Conservation (phyloP, 2,113 vertebrate genomes). For the Brachyistius frenatus region DNA sequence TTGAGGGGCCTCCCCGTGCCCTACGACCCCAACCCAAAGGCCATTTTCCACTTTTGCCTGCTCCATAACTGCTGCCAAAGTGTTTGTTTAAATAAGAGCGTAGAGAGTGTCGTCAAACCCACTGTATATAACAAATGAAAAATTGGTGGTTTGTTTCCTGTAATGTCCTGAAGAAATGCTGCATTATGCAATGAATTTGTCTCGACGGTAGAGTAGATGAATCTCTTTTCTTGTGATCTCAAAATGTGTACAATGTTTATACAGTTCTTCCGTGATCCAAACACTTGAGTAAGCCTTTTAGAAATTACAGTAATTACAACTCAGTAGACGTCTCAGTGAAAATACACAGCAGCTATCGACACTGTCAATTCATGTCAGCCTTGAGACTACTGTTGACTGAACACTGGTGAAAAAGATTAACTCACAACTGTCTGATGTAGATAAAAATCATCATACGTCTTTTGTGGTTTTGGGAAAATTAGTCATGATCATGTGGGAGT, state of each 20-base stretch:
- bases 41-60: conserved; percentile 77
- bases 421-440: conserved; percentile 9
- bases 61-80: conserved; percentile 56
- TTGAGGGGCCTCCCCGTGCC: conserved; percentile 63
- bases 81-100: conserved; percentile 30
- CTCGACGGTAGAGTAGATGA: conserved; percentile 19
- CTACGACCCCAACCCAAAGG: conserved; percentile 40
- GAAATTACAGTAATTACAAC: conserved; percentile 66
- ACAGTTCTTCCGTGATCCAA: conserved; percentile 43
- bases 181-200: conserved; percentile 43
- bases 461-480: neutral
- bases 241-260: conserved; percentile 38
- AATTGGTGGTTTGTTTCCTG: conserved; percentile 51
- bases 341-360: conserved; percentile 53
- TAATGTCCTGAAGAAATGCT: conserved; percentile 49
- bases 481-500: neutral
- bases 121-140: conserved; percentile 52
- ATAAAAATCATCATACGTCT: neutral
- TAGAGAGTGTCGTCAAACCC: conserved; percentile 43
- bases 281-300: conserved; percentile 48
- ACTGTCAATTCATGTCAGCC: conserved; percentile 45
- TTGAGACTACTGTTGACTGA: conserved; percentile 37
- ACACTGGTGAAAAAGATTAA: conserved; percentile 7
- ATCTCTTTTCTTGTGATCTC: conserved; percentile 21
- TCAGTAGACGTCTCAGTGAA: conserved; percentile 37